A percentile compares a stretch with the other conserved stretches of the same genome.
phyloP scores from a whole-genome alignment of 2,888 invertebrate species.

The Listrodromus nycthemerus region DNA sequence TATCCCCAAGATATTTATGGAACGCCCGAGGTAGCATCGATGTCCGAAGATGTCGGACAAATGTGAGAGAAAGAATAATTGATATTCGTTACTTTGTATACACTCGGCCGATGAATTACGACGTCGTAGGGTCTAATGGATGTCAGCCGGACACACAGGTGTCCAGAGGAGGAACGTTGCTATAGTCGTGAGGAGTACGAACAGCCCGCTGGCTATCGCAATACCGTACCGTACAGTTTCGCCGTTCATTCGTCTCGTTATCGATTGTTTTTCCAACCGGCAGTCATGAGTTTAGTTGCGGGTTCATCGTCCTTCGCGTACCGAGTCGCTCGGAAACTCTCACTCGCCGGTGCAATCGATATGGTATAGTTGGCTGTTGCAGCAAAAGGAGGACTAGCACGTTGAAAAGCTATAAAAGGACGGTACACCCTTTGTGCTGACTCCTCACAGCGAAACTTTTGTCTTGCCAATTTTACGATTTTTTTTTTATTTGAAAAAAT shows the following conservation, averaged over 20 bases:
- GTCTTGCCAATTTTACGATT: background rate
- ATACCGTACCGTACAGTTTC: conserved; percentile 18
- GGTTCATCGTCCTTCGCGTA: conserved; percentile 63
- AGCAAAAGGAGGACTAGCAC: conserved; percentile 46
- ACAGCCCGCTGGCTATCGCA: conserved; percentile 34
- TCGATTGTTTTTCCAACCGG: conserved; percentile 65
- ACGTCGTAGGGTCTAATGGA: conserved; percentile 26
- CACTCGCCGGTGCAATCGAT: conserved; percentile 61
- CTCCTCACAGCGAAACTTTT: background rate
- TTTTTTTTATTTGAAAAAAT: background rate
- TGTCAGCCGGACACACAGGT: conserved; percentile 43
- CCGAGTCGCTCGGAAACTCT: conserved; percentile 60
- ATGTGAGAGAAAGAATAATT: conserved; percentile 24
- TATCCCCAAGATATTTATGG: background rate
- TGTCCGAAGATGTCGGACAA: background rate
- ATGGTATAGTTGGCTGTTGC: conserved; percentile 41
- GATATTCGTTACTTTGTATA: conserved; percentile 21
- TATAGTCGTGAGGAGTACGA: conserved; percentile 7
- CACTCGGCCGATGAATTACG: conserved; percentile 32
- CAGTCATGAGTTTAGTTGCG: conserved; percentile 53
- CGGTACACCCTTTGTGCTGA: background rate
- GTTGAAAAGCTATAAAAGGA: conserved; percentile 39
- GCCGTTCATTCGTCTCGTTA: conserved; percentile 58
- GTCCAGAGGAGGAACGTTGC: conserved; percentile 15
- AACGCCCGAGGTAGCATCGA: conserved; percentile 28